Conservation (phyloP, 2,888 invertebrate genomes). For the Nebria salina region DNA sequence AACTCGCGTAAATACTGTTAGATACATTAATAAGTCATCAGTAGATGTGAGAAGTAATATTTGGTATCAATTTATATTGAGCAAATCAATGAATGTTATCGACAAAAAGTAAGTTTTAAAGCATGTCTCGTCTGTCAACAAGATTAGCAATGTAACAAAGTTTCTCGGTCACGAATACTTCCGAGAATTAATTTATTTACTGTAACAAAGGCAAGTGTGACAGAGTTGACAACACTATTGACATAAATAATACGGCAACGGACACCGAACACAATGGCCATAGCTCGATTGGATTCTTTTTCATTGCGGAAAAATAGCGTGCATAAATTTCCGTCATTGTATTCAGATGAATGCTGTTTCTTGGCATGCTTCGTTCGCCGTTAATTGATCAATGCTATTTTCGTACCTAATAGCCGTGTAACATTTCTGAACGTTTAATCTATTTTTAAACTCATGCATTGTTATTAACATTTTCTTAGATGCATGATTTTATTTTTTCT, state of each 20-base stretch:
- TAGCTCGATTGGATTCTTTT: background rate
- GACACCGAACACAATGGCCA: background rate
- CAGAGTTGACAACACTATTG: slow-evolving; percentile 13
- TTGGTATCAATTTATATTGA: background rate
- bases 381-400: background rate
- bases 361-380: background rate
- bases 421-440: background rate
- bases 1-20: background rate
- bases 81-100: background rate
- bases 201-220: slow-evolving; percentile 15
- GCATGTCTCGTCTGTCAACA: slow-evolving; percentile 17
- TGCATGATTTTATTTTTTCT: background rate
- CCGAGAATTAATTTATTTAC: slow-evolving; percentile 21
- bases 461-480: background rate
- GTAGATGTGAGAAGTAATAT: background rate
- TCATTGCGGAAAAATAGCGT: background rate
- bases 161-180: slow-evolving; percentile 25
- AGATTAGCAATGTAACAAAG: slow-evolving; percentile 20
- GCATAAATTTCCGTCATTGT: background rate
- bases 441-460: background rate
- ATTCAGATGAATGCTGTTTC: background rate
- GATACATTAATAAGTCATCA: background rate
- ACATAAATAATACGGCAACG: slow-evolving; percentile 12
- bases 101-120: slow-evolving; percentile 12
- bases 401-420: background rate